Percentiles rank a stretch among this genome's conserved stretches.
These are phyloP conservation scores for Mamestra configurata DNA, from an alignment of 1,140 invertebrate species.

Conservation along the genomic window DNA sequence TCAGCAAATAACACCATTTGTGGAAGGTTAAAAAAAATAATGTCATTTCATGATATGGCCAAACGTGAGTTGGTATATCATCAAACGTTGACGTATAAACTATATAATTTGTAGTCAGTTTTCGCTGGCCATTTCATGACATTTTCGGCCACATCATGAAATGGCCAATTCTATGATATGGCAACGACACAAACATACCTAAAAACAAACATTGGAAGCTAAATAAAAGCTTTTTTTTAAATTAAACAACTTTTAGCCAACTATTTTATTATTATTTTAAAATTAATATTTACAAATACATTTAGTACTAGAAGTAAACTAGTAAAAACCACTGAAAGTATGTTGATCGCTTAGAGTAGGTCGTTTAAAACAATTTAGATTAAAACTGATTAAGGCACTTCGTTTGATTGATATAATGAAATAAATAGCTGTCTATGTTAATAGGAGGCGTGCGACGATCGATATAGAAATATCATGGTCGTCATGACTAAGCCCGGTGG, in stretches of 20 bases:
- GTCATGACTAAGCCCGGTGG: constrained; percentile 70
- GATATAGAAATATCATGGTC: constrained; percentile 46
- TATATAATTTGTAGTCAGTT: too few species aligned
- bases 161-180: too few species aligned
- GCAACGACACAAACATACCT: too few species aligned
- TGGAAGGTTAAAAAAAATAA: too few species aligned
- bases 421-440: constrained; percentile 53
- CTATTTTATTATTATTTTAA: constrained; percentile 65
- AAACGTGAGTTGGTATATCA: too few species aligned
- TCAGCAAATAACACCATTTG: too few species aligned
- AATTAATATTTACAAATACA: constrained; percentile 65
- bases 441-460: constrained; percentile 9
- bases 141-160: too few species aligned
- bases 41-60: too few species aligned
- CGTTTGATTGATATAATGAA: constrained; percentile 19
- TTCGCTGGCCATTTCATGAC: too few species aligned
- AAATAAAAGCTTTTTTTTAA: constrained; percentile 30
- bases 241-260: constrained; percentile 44
- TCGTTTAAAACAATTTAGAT: constrained; percentile 3
- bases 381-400: constrained; percentile 37
- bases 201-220: too few species aligned
- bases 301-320: constrained; percentile 15
- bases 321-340: constrained; percentile 22
- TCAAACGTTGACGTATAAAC: too few species aligned
- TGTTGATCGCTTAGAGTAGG: neutral